phyloP scores from a whole-genome alignment of 1,140 invertebrate genomes.

The Drosophila suzukii region DNA sequence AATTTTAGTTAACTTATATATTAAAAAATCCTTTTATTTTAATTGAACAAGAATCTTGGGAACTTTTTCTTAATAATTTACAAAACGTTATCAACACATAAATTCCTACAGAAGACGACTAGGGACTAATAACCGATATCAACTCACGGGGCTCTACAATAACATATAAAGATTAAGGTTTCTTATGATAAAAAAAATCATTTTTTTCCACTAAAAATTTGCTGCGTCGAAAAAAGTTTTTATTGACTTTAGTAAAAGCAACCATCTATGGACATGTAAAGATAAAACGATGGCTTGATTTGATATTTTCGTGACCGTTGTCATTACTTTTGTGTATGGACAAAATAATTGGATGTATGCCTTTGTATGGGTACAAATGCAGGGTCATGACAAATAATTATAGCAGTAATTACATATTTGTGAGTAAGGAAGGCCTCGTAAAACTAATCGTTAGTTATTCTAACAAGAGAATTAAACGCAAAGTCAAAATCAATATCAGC shows the following conservation, averaged over 20 bases:
- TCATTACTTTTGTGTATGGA: slow-evolving; percentile 59
- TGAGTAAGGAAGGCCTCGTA: slow-evolving; percentile 2
- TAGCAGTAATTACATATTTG: slow-evolving; percentile 28
- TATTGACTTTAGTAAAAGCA: background rate
- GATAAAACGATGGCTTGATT: slow-evolving; percentile 54
- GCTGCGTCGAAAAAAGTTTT: background rate
- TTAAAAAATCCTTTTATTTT: no score
- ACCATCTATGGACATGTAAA: slow-evolving; percentile 10
- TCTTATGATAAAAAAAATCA: no score
- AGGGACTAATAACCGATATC: no score
- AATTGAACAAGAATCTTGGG: no score
- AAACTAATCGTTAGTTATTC: slow-evolving; percentile 8
- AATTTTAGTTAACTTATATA: no score
- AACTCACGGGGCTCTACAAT: no score
- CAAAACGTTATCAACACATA: no score
- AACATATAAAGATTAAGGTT: no score
- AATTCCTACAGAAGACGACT: no score
- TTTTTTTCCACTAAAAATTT: no score
- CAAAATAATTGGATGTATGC: slow-evolving; percentile 41
- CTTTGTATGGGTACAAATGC: slow-evolving; percentile 7
- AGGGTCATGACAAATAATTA: slow-evolving; percentile 37
- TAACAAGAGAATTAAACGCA: background rate
- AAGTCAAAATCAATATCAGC: slow-evolving; percentile 6
- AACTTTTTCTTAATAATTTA: no score
- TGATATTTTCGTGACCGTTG: slow-evolving; percentile 75